Evolutionary conservation across 2,113 vertebrate genomes (phyloP).

Genomic region (Cricetomys ansorgei): DNA sequence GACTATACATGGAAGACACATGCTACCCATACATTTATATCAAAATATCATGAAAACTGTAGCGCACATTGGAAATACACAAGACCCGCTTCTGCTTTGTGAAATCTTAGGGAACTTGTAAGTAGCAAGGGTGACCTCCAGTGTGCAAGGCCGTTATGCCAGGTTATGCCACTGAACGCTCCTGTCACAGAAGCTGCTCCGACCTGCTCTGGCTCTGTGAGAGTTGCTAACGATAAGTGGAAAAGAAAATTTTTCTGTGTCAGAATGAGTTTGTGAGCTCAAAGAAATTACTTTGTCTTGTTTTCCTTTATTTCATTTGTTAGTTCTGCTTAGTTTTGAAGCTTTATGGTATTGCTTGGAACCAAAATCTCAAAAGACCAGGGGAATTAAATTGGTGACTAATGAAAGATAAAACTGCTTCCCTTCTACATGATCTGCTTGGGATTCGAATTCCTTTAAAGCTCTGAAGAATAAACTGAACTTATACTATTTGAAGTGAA

Average conservation of each 20-base stretch:
- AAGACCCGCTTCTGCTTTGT: conserved; percentile 64
- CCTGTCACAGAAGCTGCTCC: conserved; percentile 38
- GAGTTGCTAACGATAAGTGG: background rate
- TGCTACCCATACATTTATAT: conserved; percentile 43
- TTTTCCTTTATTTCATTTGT: background rate
- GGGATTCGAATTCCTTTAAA: conserved; percentile 29
- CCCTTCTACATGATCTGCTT: conserved; percentile 42
- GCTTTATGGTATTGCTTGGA: conserved; percentile 40
- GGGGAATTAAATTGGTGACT: background rate
- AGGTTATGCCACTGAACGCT: conserved; percentile 84
- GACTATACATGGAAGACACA: conserved; percentile 61
- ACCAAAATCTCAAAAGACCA: conserved; percentile 39
- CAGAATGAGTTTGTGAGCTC: conserved; percentile 67
- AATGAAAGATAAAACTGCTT: conserved; percentile 55
- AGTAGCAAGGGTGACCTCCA: conserved; percentile 90
- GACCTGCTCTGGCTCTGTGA: conserved; percentile 62
- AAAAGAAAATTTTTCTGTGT: conserved; percentile 60
- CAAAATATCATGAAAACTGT: conserved; percentile 50
- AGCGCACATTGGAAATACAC: background rate
- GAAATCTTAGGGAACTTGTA: conserved; percentile 81
- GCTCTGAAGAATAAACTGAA: conserved; percentile 46
- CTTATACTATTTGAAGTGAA: conserved; percentile 47
- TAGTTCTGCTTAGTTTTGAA: conserved; percentile 57
- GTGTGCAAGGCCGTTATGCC: conserved; percentile 87
- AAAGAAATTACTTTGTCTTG: conserved; percentile 30